Percentiles rank a stretch among this genome's conserved stretches.
These are phyloP conservation scores for Brachyhypopomus gauderio DNA, from an alignment of 2,113 vertebrate genomes.

Conservation along the genomic window DNA sequence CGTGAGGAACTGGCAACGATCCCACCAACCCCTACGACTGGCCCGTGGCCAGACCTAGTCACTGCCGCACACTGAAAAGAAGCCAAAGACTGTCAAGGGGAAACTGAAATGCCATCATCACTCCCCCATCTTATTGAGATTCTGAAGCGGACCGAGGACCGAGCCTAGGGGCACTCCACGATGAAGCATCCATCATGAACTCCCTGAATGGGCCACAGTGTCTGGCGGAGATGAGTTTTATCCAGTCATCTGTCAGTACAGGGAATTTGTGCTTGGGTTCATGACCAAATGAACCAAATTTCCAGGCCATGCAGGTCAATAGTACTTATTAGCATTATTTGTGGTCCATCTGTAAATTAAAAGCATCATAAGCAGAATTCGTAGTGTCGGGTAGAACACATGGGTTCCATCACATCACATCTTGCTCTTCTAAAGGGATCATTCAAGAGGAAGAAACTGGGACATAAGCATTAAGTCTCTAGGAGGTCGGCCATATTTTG, in stretches of 20 bases:
- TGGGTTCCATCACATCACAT: not conserved
- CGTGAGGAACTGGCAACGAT: not conserved
- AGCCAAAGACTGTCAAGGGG: constrained; percentile 14
- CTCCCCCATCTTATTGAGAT: not conserved
- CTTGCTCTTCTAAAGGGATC: not conserved
- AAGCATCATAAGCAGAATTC: too few relatives aligned
- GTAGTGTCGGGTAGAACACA: not conserved
- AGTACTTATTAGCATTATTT: not conserved
- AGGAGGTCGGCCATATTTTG: not conserved
- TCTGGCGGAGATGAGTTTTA: constrained; percentile 11
- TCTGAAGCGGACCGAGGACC: constrained; percentile 7
- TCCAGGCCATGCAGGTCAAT: not conserved
- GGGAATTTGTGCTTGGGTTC: constrained; percentile 13
- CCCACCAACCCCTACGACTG: not conserved
- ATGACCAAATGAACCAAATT: not conserved
- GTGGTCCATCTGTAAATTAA: not conserved
- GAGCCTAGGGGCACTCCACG: constrained; percentile 25
- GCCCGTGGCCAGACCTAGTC: not conserved
- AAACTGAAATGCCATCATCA: constrained; percentile 6
- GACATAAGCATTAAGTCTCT: not conserved
- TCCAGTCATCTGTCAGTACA: constrained; percentile 21
- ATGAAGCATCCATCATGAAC: constrained; percentile 10
- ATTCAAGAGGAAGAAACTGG: not conserved
- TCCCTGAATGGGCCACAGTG: not conserved
- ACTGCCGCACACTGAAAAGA: not conserved